Evolutionary conservation across 2,888 invertebrate genomes (phyloP).

Genomic region (Tetranychus piercei): DNA sequence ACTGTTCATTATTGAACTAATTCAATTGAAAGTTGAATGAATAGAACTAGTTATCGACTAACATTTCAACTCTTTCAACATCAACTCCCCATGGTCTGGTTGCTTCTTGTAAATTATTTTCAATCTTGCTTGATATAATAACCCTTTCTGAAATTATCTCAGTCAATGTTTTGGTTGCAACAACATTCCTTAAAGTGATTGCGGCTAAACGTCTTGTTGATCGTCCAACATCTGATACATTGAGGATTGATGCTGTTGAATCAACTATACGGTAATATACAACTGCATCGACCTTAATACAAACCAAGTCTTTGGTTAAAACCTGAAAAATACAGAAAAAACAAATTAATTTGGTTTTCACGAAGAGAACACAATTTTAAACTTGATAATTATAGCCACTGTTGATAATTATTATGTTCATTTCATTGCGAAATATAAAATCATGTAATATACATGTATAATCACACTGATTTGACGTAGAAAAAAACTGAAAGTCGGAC

Average conservation of each 20-base stretch:
- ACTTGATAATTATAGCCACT: no score
- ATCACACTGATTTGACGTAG: no score
- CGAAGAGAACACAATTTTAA: not conserved
- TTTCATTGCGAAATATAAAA: no score
- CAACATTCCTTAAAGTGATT: slow-evolving; percentile 46
- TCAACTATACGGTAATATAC: slow-evolving; percentile 47
- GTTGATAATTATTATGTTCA: not conserved
- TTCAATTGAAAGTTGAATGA: no score
- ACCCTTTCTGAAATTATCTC: slow-evolving; percentile 91
- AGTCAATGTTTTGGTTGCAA: slow-evolving; percentile 84
- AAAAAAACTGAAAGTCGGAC: no score
- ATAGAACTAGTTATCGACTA: not conserved
- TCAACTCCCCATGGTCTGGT: slow-evolving; percentile 10
- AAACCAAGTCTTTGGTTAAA: slow-evolving; percentile 29
- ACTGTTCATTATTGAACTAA: no score
- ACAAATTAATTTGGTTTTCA: not conserved
- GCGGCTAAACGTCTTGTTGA: slow-evolving; percentile 55
- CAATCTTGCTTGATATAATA: slow-evolving; percentile 78
- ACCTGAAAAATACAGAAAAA: slow-evolving; percentile 22
- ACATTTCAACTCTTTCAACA: slow-evolving; percentile 12
- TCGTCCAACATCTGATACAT: slow-evolving; percentile 58
- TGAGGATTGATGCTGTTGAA: slow-evolving; percentile 67
- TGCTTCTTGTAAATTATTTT: slow-evolving; percentile 55
- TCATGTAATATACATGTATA: no score
- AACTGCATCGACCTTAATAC: slow-evolving; percentile 31